Evolutionary conservation across 2,888 invertebrate species (phyloP).

Genomic region (Aporophyla lueneburgensis): DNA sequence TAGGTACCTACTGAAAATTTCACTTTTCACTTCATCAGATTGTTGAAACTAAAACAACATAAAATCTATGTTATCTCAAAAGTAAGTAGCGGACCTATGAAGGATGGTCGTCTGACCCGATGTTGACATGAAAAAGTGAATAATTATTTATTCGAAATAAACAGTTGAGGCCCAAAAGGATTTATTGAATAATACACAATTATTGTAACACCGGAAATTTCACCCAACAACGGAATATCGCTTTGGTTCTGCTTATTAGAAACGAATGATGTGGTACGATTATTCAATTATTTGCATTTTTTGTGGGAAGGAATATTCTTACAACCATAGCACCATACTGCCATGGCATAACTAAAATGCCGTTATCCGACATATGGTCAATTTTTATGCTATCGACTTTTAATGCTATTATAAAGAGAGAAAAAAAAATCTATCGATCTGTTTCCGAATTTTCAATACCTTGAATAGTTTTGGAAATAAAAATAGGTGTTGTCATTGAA

Average conservation of each 20-base stretch:
- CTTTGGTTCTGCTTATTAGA: too few species aligned
- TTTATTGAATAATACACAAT: conserved; percentile 30
- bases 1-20: neutral
- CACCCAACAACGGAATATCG: neutral
- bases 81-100: neutral
- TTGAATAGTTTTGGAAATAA: too few species aligned
- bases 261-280: neutral
- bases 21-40: neutral
- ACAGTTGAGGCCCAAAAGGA: conserved; percentile 15
- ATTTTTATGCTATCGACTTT: too few species aligned
- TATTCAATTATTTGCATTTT: neutral
- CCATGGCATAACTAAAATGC: too few species aligned
- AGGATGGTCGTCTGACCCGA: neutral
- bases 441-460: too few species aligned
- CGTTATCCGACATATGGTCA: too few species aligned
- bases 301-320: too few species aligned
- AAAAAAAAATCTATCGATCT: too few species aligned
- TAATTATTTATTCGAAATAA: conserved; percentile 44
- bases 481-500: too few species aligned
- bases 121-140: conserved; percentile 48
- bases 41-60: neutral
- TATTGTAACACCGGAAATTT: conserved; percentile 10
- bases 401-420: too few species aligned
- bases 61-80: neutral
- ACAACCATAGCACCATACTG: neutral